Conservation (phyloP, 1,140 invertebrate species). For the Drosophila kikkawai region DNA sequence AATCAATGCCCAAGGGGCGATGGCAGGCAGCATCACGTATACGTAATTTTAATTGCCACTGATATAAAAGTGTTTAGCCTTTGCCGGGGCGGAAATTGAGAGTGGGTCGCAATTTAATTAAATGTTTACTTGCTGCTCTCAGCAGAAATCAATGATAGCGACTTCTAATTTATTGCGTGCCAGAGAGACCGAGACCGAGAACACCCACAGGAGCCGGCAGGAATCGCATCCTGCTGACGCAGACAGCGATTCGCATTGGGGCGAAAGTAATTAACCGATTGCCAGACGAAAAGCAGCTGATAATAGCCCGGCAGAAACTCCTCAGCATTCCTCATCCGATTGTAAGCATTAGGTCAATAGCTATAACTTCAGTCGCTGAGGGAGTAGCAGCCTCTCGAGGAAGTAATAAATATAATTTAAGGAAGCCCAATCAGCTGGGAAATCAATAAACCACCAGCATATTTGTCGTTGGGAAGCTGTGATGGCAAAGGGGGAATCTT, state of each 20-base stretch:
- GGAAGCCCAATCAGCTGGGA: conserved; percentile 32
- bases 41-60: conserved; percentile 62
- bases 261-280: conserved; percentile 63
- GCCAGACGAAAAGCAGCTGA: conserved; percentile 40
- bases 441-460: conserved; percentile 40
- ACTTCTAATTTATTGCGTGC: conserved; percentile 60
- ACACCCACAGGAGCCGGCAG: conserved; percentile 23
- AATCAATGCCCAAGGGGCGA: conserved; percentile 43
- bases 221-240: conserved; percentile 50
- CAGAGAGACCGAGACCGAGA: not conserved
- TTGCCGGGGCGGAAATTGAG: conserved; percentile 3
- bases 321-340: not conserved
- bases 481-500: not conserved
- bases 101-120: conserved; percentile 50
- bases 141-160: conserved; percentile 59
- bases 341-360: conserved; percentile 3
- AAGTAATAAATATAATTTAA: conserved; percentile 42
- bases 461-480: not conserved
- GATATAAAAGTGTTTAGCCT: conserved; percentile 60
- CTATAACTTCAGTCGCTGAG: conserved; percentile 7
- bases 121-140: conserved; percentile 60
- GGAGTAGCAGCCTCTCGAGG: not conserved
- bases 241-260: conserved; percentile 32
- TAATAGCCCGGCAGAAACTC: conserved; percentile 17
- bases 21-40: conserved; percentile 50